Percentiles rank a stretch among this genome's conserved stretches.
Conservation (phyloP, 2,797 vertebrate genomes). For the Onychomys leucogaster region DNA sequence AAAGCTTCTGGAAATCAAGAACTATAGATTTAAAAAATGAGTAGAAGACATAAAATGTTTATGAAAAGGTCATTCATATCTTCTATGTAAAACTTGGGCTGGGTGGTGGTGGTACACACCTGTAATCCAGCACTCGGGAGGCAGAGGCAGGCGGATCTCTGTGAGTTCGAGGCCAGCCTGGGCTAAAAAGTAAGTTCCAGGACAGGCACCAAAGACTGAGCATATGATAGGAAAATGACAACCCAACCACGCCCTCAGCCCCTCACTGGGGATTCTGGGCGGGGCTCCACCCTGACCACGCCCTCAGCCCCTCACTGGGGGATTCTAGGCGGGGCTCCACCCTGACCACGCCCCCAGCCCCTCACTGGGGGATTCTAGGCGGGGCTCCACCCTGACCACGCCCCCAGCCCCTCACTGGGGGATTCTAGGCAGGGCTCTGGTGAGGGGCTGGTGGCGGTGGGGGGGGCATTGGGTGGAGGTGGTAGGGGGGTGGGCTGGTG, state of each 20-base stretch:
- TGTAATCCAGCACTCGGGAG: too few species aligned
- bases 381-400: too few species aligned
- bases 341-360: neutral
- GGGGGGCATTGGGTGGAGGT: too few species aligned
- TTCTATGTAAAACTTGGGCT: neutral
- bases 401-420: neutral
- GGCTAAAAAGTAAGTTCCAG: too few species aligned
- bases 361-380: neutral
- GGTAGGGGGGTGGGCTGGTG: too few species aligned
- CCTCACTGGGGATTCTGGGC: neutral
- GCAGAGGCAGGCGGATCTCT: too few species aligned
- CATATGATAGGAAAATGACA: neutral
- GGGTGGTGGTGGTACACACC: too few species aligned
- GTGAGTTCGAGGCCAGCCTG: too few species aligned
- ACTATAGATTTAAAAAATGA: neutral
- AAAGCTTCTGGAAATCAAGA: neutral
- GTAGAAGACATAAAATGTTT: neutral
- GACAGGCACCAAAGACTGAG: too few species aligned
- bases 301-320: neutral
- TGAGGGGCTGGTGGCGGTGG: neutral
- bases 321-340: neutral
- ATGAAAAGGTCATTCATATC: neutral
- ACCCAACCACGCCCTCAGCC: neutral
- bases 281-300: too few species aligned
- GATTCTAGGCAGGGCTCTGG: too few species aligned